These are phyloP conservation scores for Bursaphelenchus mucronatus DNA, from an alignment of 1,140 invertebrate genomes.

Conservation along the genomic window DNA sequence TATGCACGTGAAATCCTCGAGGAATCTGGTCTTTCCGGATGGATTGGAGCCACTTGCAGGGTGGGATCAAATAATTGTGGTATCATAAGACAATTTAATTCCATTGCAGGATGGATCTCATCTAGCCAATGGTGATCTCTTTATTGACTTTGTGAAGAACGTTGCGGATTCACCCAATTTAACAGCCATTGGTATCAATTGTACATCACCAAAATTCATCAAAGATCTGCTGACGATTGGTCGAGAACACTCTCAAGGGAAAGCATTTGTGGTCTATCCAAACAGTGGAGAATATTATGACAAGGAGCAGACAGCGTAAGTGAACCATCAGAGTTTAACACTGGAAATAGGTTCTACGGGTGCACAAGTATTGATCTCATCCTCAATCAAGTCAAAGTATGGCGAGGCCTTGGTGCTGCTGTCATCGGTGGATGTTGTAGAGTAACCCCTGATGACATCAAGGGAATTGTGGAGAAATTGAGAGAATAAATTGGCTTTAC, in stretches of 20 bases:
- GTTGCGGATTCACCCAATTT: constrained; percentile 11
- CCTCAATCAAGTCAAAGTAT: background rate
- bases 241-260: background rate
- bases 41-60: constrained; percentile 5
- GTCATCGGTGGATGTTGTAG: constrained; percentile 21
- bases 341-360: background rate
- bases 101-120: constrained; percentile 1
- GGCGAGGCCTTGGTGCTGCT: background rate
- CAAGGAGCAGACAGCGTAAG: constrained; percentile 1
- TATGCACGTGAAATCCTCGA: constrained; percentile 10
- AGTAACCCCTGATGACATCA: constrained; percentile 15
- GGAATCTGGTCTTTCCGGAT: background rate
- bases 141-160: constrained; percentile 7
- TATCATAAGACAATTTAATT: background rate
- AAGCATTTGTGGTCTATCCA: constrained; percentile 20
- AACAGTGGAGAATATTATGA: constrained; percentile 15
- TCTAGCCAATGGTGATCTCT: constrained; percentile 15
- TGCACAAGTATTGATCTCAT: background rate
- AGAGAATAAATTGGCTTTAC: no score
- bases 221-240: constrained; percentile 2
- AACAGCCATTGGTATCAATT: constrained; percentile 17
- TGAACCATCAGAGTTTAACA: background rate
- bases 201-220: constrained; percentile 13
- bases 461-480: background rate
- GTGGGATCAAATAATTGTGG: background rate